Base-by-base conservation (phyloP, 1,140 invertebrate species). In the Drosophila repleta region DNA sequence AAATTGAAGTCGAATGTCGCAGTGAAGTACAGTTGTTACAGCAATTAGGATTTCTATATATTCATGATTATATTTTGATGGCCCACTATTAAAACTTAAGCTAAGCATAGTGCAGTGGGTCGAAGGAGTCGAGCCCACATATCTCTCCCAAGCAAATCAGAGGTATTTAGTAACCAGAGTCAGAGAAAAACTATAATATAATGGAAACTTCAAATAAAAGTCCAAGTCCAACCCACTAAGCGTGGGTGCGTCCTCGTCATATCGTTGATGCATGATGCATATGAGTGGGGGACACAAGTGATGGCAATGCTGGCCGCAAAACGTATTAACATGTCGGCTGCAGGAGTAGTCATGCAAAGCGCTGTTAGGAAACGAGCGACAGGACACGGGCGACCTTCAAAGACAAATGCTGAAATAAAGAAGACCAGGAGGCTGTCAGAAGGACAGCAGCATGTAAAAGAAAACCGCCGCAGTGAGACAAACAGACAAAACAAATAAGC, bases 401-500 rank as follows among this genome's bases (percentile, higher is more conserved):
- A 67, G 37, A 65, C 45, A 64, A 65, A 71, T 64, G 35, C 53
- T 52, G 37, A 26, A 68, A 55, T 48, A 58, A 63, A 51, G 18
- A 51, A 53, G 13, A 57, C 20, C 46, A 45, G 66, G 55, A 67
- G 48, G 63, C 24, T 26, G 24, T 26, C 24, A 17, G 45, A 32
- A 35, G 11, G 35, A 63, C 60, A 76, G 67, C 73, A 64, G 73
- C 78, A 53, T 57, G 60, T 49, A 56, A 67, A 80, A 80, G 73
- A 81, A 75, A 73, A 76, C 62, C 67, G 60, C 20, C 49, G 55
- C 65, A 70, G 60, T 62, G 35, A 66, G 52, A 35, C 74, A 62
- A 88, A 87, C 78, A 85, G 71, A 87, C 82, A 87, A 87, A 87
- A 87, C 83, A 87, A 87, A 85, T 85, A 85, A 87, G 83, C 71